phyloP scores from a whole-genome alignment of 2,888 invertebrate species.

The Andrena chrysosceles region DNA sequence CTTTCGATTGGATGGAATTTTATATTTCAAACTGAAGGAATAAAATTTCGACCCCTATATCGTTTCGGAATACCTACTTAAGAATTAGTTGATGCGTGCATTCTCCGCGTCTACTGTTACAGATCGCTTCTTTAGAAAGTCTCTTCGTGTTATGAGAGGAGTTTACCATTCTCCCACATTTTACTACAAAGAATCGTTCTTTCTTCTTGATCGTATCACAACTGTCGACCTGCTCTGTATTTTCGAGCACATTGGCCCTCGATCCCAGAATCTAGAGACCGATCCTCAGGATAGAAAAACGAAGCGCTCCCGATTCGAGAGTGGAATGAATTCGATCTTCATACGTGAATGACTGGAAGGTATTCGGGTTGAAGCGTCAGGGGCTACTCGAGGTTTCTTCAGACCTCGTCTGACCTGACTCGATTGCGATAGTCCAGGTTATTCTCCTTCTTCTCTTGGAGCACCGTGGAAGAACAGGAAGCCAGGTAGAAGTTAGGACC shows the following conservation, averaged over 20 bases:
- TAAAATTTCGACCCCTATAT: background rate
- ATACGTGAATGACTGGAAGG: constrained; percentile 36
- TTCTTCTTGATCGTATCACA: constrained; percentile 1
- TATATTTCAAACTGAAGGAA: background rate
- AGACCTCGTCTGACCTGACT: constrained; percentile 35
- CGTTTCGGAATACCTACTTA: background rate
- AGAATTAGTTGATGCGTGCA: background rate
- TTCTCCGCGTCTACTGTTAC: no score
- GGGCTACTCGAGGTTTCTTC: constrained; percentile 13
- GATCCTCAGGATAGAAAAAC: background rate
- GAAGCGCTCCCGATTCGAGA: constrained; percentile 10
- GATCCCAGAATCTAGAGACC: background rate
- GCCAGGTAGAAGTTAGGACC: constrained; percentile 57
- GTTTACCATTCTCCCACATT: background rate
- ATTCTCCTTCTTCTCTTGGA: constrained; percentile 12
- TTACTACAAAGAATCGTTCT: constrained; percentile 10
- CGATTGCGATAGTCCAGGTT: constrained; percentile 41
- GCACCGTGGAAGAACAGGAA: constrained; percentile 3
- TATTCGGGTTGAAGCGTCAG: constrained; percentile 38
- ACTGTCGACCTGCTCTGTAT: background rate
- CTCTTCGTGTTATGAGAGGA: background rate
- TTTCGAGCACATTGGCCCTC: background rate
- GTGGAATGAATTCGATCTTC: constrained; percentile 32
- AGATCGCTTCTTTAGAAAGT: background rate
- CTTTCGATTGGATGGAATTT: background rate